Evolutionary conservation across 2,113 vertebrate species (phyloP), one percentile per base, ranked within the genome.

Genomic region (Acrocephalus arundinaceus): DNA sequence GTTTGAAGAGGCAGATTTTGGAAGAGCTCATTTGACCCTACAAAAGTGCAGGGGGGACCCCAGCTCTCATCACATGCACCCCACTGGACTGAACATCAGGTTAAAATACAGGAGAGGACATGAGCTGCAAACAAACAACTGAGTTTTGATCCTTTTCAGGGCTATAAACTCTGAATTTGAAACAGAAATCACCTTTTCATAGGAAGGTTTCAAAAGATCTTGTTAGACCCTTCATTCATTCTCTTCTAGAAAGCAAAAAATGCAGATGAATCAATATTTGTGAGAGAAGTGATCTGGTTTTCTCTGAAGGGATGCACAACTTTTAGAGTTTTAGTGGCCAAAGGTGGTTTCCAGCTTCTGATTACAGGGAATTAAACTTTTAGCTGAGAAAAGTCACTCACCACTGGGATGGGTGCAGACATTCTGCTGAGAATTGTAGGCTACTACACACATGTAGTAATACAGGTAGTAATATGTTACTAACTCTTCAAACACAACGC

Each of bases 201-300:
- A 24, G 16, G 45, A 84, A 62, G 39, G 16, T 62, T 86, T 85
- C 30, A 48, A 43, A 55, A 59, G 25, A 73, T 31, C 24, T 43
- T 11, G 16, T 71, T 59, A 59, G 43, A 45, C 63, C 41, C 27
- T 77, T 68, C 11, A 11, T 59, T 76, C 48, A 49, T 58, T 62
- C 54, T 80, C 39, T 66, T 78, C 21, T 37, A 91, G 52, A 85
- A 78, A 74, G 41, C 30, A 74, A 66, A 77, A 87, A 87, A 71
- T 0, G 1, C 35, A 84, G 77, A 52, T 19, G 31, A 17, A 14
- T 62, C 43, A 43, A 1, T 28, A 49, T 62, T 17, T 61, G 46
- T 54, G 33, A 41, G n/a, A 67, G 11, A 33, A 2, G 18, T 3
- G 6, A 35, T 10, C 23, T 35, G 51, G 15, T 66, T 71, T 74